Percentiles rank a stretch among this genome's conserved stretches.
These are phyloP conservation scores for Sarotherodon lohbergeri DNA, from an alignment of 2,113 vertebrate species.

Conservation along the genomic window DNA sequence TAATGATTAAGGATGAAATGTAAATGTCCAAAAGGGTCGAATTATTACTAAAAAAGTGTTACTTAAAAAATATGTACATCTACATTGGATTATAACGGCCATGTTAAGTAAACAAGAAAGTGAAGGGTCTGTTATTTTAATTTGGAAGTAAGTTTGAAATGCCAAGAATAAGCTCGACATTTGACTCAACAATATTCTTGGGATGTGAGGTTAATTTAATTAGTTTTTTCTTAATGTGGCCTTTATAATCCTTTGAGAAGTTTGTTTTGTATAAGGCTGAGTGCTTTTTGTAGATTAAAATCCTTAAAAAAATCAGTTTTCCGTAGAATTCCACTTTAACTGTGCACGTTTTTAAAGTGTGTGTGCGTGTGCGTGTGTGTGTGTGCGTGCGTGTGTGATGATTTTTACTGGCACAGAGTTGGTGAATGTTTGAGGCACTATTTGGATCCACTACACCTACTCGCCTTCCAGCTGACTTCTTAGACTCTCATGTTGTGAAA, in stretches of 20 bases:
- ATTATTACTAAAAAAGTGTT: not conserved
- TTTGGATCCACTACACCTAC: constrained; percentile 46
- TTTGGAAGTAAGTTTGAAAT: not conserved
- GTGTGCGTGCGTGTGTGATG: not conserved
- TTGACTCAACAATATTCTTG: not conserved
- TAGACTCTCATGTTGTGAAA: constrained; percentile 25
- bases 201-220: not conserved
- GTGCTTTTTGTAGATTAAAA: not conserved
- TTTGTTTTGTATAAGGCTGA: not conserved
- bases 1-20: not conserved
- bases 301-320: not conserved
- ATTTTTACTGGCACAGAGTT: constrained; percentile 10
- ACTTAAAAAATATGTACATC: not conserved
- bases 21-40: not conserved
- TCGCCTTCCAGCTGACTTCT: constrained; percentile 22
- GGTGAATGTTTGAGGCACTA: constrained; percentile 21
- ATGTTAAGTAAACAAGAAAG: not conserved
- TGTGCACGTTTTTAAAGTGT: not conserved
- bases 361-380: not conserved
- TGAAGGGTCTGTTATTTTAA: not conserved
- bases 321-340: constrained; percentile 3
- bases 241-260: not conserved
- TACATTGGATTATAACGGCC: not conserved
- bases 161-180: not conserved
- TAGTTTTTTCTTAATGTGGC: not conserved